Conservation (phyloP, 2,797 vertebrate species). For the Synaphobranchus kaupii region DNA sequence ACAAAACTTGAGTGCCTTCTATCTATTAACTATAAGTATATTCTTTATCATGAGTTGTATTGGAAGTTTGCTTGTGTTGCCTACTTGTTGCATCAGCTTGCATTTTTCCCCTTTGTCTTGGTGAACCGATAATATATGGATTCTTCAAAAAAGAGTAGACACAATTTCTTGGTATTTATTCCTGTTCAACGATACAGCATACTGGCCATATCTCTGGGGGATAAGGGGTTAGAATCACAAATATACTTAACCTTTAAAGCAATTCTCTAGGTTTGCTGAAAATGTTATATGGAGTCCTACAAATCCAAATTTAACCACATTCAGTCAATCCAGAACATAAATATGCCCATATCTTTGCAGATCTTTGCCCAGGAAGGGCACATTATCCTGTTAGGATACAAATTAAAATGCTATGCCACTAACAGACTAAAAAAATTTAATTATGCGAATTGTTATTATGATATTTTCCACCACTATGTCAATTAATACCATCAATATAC, state of each 20-base stretch:
- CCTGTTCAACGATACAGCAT: not conserved
- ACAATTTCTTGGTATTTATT: not conserved
- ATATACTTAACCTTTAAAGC: constrained; percentile 9
- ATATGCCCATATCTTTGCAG: constrained; percentile 47
- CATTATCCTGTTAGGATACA: constrained; percentile 80
- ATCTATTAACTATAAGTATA: not conserved
- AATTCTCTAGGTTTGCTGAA: not conserved
- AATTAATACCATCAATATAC: constrained; percentile 82
- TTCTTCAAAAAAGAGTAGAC: not conserved
- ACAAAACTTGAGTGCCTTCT: not conserved
- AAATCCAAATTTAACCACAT: constrained; percentile 29
- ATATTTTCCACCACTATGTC: constrained; percentile 74
- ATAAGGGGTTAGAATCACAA: not conserved
- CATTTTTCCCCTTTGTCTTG: not conserved
- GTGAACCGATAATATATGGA: not conserved
- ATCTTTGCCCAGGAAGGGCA: constrained; percentile 62
- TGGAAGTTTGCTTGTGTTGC: not conserved
- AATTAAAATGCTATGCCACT: constrained; percentile 76
- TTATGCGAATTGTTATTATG: constrained; percentile 77
- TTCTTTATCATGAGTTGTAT: not conserved
- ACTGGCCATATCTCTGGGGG: not conserved
- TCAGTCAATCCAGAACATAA: constrained; percentile 76
- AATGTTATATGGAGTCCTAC: not conserved
- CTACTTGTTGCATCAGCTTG: constrained; percentile 16
- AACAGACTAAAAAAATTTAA: constrained; percentile 74